These are phyloP conservation scores for Microcebus lehilahytsara DNA, from an alignment of 2,113 vertebrate genomes.

Conservation along the genomic window DNA sequence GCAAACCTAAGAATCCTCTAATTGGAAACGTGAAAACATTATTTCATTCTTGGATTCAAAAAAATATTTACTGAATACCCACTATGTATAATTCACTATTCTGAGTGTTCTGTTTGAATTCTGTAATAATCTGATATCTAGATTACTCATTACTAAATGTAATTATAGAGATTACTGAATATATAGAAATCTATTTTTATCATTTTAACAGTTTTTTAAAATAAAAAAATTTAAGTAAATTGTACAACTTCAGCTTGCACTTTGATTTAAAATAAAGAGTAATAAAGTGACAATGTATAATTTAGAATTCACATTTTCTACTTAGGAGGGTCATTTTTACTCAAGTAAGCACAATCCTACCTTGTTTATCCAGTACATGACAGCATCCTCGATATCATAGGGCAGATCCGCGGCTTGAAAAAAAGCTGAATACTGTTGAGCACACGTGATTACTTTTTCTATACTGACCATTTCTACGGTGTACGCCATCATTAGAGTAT, in stretches of 20 bases:
- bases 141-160: background rate
- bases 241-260: background rate
- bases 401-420: conserved; percentile 91
- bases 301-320: background rate
- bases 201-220: background rate
- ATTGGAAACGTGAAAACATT: background rate
- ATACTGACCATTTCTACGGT: conserved; percentile 93
- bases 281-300: background rate
- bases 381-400: conserved; percentile 95
- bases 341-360: conserved; percentile 77
- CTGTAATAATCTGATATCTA: background rate
- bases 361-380: conserved; percentile 98
- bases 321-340: background rate
- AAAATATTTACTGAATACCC: background rate
- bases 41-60: background rate
- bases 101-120: background rate
- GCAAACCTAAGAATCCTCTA: background rate
- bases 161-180: background rate
- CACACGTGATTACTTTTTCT: conserved; percentile 92
- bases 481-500: conserved; percentile 97
- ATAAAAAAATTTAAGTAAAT: background rate
- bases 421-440: conserved; percentile 90
- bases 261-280: conserved; percentile 40
- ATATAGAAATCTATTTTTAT: background rate
- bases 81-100: background rate